Conservation (phyloP, 2,797 vertebrate species). For the Prunella strophiata region DNA sequence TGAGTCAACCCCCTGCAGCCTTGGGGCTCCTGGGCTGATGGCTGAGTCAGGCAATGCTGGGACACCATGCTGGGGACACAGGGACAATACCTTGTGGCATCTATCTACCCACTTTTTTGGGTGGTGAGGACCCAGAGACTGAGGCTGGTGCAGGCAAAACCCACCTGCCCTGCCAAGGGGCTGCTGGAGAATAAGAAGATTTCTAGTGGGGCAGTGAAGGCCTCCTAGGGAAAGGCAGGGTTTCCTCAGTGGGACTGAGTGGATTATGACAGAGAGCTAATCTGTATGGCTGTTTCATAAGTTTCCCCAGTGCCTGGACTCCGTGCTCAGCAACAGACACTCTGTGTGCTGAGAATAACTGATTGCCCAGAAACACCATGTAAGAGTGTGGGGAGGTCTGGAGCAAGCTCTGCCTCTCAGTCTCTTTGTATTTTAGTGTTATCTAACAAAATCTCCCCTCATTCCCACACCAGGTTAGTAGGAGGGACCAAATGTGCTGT, state of each 20-base stretch:
- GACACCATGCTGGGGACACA: rapidly evolving
- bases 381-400: neutral
- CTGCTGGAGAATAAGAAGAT: neutral
- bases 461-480: neutral
- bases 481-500: neutral
- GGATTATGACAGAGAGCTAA: neutral
- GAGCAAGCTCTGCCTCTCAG: neutral
- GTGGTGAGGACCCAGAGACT: neutral
- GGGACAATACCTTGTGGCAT: neutral
- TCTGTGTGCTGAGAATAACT: neutral
- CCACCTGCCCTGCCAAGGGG: neutral
- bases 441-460: neutral
- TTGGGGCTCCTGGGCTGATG: neutral
- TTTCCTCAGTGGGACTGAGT: neutral
- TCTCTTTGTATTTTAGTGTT: neutral
- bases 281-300: neutral
- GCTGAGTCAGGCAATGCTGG: neutral
- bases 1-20: neutral
- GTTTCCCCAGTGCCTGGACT: neutral
- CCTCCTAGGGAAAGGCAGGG: neutral
- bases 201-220: neutral
- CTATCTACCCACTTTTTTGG: no score
- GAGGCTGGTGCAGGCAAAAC: neutral
- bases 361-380: neutral
- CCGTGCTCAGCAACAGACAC: neutral